A percentile compares a stretch with the other conserved stretches of the same genome.
phyloP scores from a whole-genome alignment of 2,888 invertebrate species.

The Sialis lutaria region DNA sequence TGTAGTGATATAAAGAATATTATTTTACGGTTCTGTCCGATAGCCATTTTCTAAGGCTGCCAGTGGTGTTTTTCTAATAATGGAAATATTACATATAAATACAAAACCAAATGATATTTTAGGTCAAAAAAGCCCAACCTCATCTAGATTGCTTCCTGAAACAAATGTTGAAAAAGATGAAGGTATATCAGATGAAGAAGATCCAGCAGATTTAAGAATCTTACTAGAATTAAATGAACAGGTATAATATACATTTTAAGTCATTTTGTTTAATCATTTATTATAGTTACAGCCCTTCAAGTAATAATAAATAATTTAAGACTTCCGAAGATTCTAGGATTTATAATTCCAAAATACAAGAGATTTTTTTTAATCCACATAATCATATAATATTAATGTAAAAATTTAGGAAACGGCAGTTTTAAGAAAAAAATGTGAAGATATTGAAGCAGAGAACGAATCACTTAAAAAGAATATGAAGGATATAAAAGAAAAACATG shows the following conservation, averaged over 20 bases:
- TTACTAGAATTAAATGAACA: slow-evolving; percentile 80
- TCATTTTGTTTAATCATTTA: neutral
- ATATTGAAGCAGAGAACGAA: slow-evolving; percentile 64
- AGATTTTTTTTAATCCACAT: too few relatives aligned
- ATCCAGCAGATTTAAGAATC: slow-evolving; percentile 65
- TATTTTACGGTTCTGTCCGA: too few relatives aligned
- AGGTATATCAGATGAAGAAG: slow-evolving; percentile 60
- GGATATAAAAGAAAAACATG: slow-evolving; percentile 57
- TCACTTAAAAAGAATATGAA: slow-evolving; percentile 55
- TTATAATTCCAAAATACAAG: too few relatives aligned
- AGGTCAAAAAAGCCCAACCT: slow-evolving; percentile 53
- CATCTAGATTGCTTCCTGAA: slow-evolving; percentile 44
- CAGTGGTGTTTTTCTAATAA: too few relatives aligned
- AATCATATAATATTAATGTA: neutral
- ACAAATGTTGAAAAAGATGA: slow-evolving; percentile 51
- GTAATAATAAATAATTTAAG: neutral
- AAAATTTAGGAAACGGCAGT: slow-evolving; percentile 55
- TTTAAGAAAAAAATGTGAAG: slow-evolving; percentile 66
- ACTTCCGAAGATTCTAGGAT: neutral
- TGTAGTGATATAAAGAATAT: too few relatives aligned
- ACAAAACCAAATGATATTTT: slow-evolving; percentile 8
- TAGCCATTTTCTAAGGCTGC: too few relatives aligned
- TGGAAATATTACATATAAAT: too few relatives aligned
- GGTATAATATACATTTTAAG: slow-evolving; percentile 21
- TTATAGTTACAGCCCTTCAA: neutral